Percentiles rank a stretch among this genome's conserved stretches.
phyloP scores from a whole-genome alignment of 2,113 vertebrate genomes.

The Trichomycterus rosablanca region DNA sequence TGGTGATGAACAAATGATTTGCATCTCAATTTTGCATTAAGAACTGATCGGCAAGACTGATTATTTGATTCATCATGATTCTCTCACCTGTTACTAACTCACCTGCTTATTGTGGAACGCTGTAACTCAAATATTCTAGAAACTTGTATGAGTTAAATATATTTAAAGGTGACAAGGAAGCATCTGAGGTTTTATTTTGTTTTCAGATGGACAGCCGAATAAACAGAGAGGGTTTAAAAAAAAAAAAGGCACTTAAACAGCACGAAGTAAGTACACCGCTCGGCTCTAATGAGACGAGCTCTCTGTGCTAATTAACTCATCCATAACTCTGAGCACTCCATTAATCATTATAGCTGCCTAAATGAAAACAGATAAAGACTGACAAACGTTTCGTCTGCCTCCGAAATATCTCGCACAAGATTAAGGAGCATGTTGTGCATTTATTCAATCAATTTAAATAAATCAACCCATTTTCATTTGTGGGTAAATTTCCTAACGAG shows the following conservation, averaged over 20 bases:
- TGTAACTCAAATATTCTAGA: too few relatives aligned
- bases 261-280: slow-evolving; percentile 53
- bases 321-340: slow-evolving; percentile 75
- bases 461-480: slow-evolving; percentile 46
- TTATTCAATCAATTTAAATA: slow-evolving; percentile 48
- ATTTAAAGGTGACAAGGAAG: too few relatives aligned
- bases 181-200: too few relatives aligned
- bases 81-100: too few relatives aligned
- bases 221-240: slow-evolving; percentile 6
- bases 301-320: slow-evolving; percentile 75
- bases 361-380: slow-evolving; percentile 69
- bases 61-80: too few relatives aligned
- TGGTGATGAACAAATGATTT: too few relatives aligned
- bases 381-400: slow-evolving; percentile 62
- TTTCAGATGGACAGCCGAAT: too few relatives aligned
- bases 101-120: too few relatives aligned
- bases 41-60: too few relatives aligned
- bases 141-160: too few relatives aligned
- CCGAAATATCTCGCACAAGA: slow-evolving; percentile 38
- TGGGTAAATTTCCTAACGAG: slow-evolving; percentile 24
- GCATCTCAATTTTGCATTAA: too few relatives aligned
- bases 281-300: slow-evolving; percentile 70
- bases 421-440: slow-evolving; percentile 42
- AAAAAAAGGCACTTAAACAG: slow-evolving; percentile 42
- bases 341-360: slow-evolving; percentile 65